Evolutionary conservation across 1,140 invertebrate species (phyloP).

Genomic region (Eupristina koningsbergeri): DNA sequence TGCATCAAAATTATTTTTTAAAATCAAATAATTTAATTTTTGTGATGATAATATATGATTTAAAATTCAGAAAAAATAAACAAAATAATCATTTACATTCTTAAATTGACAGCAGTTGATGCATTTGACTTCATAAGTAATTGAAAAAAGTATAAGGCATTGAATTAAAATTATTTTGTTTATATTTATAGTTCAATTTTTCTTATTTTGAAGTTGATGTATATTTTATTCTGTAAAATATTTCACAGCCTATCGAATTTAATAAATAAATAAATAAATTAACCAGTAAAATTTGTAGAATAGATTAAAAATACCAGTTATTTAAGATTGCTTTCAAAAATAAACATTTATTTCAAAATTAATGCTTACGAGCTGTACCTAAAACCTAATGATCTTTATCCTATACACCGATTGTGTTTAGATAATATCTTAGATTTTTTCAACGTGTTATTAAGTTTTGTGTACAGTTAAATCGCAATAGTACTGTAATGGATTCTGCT

Average conservation of each 20-base stretch:
- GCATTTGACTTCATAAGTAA: not conserved
- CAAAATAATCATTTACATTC: not conserved
- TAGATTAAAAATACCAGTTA: slow-evolving; percentile 50
- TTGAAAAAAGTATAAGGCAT: not conserved
- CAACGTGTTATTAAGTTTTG: slow-evolving; percentile 58
- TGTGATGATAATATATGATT: too few relatives aligned
- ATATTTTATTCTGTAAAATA: slow-evolving; percentile 39
- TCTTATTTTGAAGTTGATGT: slow-evolving; percentile 32
- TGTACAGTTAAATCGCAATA: slow-evolving; percentile 52
- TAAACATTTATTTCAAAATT: slow-evolving; percentile 73
- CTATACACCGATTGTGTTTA: slow-evolving; percentile 64
- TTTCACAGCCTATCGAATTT: slow-evolving; percentile 48
- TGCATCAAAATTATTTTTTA: not conserved
- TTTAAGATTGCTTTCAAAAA: slow-evolving; percentile 70
- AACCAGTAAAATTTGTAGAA: slow-evolving; percentile 43
- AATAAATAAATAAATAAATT: slow-evolving; percentile 49
- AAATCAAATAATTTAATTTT: slow-evolving; percentile 1
- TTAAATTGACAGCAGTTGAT: not conserved
- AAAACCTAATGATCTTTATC: slow-evolving; percentile 64
- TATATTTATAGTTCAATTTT: slow-evolving; percentile 34
- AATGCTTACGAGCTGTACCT: slow-evolving; percentile 70
- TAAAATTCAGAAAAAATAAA: slow-evolving; percentile 17
- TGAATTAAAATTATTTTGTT: slow-evolving; percentile 47
- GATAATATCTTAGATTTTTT: slow-evolving; percentile 58
- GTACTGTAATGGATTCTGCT: slow-evolving; percentile 58